These are phyloP conservation scores for Neopelma chrysocephalum DNA, from an alignment of 2,797 vertebrate species.

Conservation along the genomic window DNA sequence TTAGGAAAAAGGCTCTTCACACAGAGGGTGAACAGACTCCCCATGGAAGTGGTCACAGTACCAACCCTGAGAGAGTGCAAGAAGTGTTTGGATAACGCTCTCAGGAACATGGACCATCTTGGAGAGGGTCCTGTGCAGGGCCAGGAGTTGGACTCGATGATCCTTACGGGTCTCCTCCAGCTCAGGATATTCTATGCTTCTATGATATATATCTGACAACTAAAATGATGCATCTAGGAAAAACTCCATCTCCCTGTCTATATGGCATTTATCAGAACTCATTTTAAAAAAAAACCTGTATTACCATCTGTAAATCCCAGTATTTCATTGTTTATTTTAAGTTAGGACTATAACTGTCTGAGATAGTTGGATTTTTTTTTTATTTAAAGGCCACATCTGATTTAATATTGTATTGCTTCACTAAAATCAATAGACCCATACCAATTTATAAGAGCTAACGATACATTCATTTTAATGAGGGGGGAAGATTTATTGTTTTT, in stretches of 20 bases:
- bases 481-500: neutral
- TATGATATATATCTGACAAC: neutral
- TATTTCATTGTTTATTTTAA: neutral
- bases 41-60: neutral
- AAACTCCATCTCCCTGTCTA: neutral
- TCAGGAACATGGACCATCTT: neutral
- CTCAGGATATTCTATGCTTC: neutral
- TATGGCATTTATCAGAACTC: neutral
- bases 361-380: neutral
- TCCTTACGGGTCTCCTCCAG: neutral
- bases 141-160: fast-evolving
- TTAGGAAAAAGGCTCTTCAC: neutral
- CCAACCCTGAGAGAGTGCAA: neutral
- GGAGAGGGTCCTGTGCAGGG: neutral
- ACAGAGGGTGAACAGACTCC: neutral
- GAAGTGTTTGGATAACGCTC: neutral
- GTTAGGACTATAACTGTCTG: neutral
- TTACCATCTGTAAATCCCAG: neutral
- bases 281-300: neutral
- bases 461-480: neutral
- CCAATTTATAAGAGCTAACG: neutral
- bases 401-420: neutral
- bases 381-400: neutral
- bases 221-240: neutral
- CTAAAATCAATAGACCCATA: neutral